Conservation (phyloP, 2,797 vertebrate genomes). For the Pseudocheirus occidentalis region DNA sequence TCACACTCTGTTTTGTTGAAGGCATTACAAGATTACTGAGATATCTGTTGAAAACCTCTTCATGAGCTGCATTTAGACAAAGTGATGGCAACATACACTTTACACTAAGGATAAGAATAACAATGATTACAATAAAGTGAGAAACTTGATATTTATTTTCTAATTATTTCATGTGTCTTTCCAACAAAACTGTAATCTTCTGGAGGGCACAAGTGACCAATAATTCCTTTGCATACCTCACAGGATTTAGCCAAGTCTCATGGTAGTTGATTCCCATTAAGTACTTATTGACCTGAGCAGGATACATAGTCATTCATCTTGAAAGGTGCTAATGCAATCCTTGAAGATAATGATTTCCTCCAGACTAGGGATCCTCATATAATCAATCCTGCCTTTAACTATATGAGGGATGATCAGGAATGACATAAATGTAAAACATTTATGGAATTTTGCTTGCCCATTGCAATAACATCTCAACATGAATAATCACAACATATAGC, state of each 20-base stretch:
- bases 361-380: conserved; percentile 41
- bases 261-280: background rate
- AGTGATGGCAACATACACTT: background rate
- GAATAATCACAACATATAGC: conserved; percentile 76
- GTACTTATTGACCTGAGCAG: conserved; percentile 35
- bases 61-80: background rate
- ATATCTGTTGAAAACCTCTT: background rate
- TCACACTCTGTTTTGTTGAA: background rate
- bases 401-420: conserved; percentile 66
- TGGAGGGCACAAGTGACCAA: background rate
- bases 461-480: conserved; percentile 73
- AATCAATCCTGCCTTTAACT: conserved; percentile 53
- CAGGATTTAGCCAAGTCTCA: background rate
- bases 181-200: background rate
- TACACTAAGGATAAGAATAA: background rate
- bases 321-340: conserved; percentile 44
- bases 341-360: conserved; percentile 57
- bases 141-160: background rate
- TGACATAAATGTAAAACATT: conserved; percentile 75
- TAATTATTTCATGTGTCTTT: conserved; percentile 16
- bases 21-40: background rate
- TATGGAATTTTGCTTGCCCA: conserved; percentile 75
- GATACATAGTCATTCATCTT: conserved; percentile 46
- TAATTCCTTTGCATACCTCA: background rate
- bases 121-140: background rate